A percentile compares a stretch with the other conserved stretches of the same genome.
phyloP scores from a whole-genome alignment of 2,888 invertebrate genomes.

The Kuschelorhynchus macadamiae region DNA sequence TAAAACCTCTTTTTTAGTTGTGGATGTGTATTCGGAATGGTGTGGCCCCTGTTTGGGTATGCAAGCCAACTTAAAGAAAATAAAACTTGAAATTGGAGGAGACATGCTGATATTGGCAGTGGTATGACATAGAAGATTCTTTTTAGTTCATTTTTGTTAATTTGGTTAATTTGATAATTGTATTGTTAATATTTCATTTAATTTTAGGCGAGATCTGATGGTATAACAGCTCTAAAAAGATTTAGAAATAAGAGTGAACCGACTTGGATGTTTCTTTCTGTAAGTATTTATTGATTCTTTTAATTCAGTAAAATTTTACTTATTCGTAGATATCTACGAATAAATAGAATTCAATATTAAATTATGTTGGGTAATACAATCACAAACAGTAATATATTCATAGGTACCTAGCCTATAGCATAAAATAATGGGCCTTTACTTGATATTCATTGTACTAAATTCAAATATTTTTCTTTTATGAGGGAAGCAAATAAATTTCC shows the following conservation, averaged over 20 bases:
- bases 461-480: no score
- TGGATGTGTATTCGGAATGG: slow-evolving; percentile 93
- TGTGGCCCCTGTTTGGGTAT: slow-evolving; percentile 91
- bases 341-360: no score
- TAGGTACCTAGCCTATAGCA: no score
- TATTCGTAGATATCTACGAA: not conserved
- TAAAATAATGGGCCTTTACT: no score
- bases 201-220: slow-evolving; percentile 82
- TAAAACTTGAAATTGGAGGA: slow-evolving; percentile 90
- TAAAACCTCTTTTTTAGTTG: slow-evolving; percentile 72
- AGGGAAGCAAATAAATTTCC: no score
- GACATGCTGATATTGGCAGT: slow-evolving; percentile 84
- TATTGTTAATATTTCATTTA: slow-evolving; percentile 21
- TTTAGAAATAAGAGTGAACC: slow-evolving; percentile 90
- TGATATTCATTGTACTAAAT: no score
- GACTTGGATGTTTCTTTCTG: slow-evolving; percentile 90
- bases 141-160: not conserved
- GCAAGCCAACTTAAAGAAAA: slow-evolving; percentile 85
- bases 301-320: slow-evolving; percentile 13
- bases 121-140: slow-evolving; percentile 66
- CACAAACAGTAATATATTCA: no score
- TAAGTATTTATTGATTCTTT: slow-evolving; percentile 66
- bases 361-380: no score
- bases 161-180: not conserved
- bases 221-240: slow-evolving; percentile 79